Base-by-base conservation (phyloP, 2,888 invertebrate species). In the Callimorpha dominula region DNA sequence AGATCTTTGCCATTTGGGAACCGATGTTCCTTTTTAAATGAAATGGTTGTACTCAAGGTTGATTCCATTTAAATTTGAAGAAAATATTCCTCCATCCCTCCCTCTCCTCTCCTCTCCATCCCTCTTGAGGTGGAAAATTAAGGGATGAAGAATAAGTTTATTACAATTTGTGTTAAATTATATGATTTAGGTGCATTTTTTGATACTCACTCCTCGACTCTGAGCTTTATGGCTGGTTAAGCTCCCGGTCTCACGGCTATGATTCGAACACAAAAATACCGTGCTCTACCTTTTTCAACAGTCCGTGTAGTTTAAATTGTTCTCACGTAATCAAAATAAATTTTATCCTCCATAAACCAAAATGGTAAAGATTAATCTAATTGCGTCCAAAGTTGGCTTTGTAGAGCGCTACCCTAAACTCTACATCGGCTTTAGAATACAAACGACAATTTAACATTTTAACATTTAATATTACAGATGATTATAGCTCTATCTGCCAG, bases 381-480 rank as follows among this genome's bases (percentile, higher is more conserved):
- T 82, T 81, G 67, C 62, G 65, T 71, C 60, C 46, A 31, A 80
- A 81, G 77, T 82, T 77, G 64, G 77, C 64, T 79, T 67, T 74
- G 67, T 62, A 46, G 60, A 70, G 75, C 67, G 64, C 63, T 79
- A 68, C 64, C 69, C 57, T 74, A 75, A 80, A 80, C 82, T 81
- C 73, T 62, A 69, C 70, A 42, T 9, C 64, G 65, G 15, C n/a
- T 31, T 62, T 43, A 64, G 82, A 75, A 81, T 81, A 78, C 69
- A 71, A 82, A 81, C 69, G 70, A 74, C 65, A 57, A 50, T 66
- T 75, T 70, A 74, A 74, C 68, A 75, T 81, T 78, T 57, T 57
- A 49, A 69, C 66, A 66, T 65, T 66, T 64, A 57, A 74, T 80
- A 81, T 77, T 73, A 67, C 72, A 68, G 62, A 71, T 73, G 66